phyloP scores from a whole-genome alignment of 2,797 vertebrate genomes.

The Loriculus beryllinus region DNA sequence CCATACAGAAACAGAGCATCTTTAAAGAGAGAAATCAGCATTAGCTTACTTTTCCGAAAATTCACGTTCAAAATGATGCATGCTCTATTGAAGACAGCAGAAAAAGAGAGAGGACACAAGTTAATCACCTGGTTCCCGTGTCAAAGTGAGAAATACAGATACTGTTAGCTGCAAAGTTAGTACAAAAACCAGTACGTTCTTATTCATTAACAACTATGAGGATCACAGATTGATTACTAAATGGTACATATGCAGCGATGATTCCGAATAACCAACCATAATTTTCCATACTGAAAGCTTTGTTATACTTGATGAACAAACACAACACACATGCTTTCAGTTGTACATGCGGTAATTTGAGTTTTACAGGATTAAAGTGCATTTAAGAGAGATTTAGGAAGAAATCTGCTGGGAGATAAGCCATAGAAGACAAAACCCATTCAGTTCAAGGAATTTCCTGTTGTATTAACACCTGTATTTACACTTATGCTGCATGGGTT shows the following conservation, averaged over 20 bases:
- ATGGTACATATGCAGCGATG: not conserved
- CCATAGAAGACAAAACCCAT: not conserved
- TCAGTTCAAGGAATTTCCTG: not conserved
- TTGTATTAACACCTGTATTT: not conserved
- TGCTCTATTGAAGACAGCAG: constrained; percentile 94
- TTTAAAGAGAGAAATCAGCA: constrained; percentile 84
- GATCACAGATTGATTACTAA: not conserved
- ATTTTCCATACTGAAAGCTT: not conserved
- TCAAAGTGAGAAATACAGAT: constrained; percentile 58
- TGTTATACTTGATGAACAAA: not conserved
- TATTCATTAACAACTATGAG: not conserved
- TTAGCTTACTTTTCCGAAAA: constrained; percentile 94
- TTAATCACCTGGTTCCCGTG: constrained; percentile 73
- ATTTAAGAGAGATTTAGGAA: constrained; percentile 15
- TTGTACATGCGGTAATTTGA: not conserved
- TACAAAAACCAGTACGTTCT: constrained; percentile 16
- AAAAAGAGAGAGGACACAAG: constrained; percentile 75
- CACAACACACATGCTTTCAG: not conserved
- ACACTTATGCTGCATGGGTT: not conserved
- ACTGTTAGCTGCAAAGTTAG: constrained; percentile 55
- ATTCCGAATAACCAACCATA: not conserved
- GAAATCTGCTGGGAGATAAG: constrained; percentile 19
- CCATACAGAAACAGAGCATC: constrained; percentile 79
- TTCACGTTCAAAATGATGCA: constrained; percentile 94
- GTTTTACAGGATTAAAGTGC: constrained; percentile 6